These are phyloP conservation scores for Zaprionus ghesquierei DNA, from an alignment of 1,140 invertebrate genomes.

Conservation along the genomic window DNA sequence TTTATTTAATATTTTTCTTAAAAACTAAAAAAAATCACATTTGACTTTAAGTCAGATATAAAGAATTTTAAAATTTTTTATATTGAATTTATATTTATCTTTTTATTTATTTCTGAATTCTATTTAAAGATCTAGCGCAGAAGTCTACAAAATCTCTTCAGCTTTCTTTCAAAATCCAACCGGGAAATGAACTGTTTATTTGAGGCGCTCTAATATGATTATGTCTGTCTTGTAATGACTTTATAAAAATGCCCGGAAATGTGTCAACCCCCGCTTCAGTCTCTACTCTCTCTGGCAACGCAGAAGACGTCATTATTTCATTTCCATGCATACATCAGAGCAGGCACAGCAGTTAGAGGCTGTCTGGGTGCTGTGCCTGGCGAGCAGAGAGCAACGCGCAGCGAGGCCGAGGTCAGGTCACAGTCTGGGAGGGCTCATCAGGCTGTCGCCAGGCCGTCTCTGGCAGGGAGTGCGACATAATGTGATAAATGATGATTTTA, in stretches of 20 bases:
- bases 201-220: conserved; percentile 20
- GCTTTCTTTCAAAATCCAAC: not conserved
- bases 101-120: not conserved
- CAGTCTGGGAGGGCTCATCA: conserved; percentile 34
- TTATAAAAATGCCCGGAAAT: conserved; percentile 43
- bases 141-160: not conserved
- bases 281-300: conserved; percentile 44
- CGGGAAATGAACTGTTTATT: not conserved
- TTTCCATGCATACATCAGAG: conserved; percentile 22
- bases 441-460: conserved; percentile 50
- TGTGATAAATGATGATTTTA: conserved; percentile 81
- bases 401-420: not conserved
- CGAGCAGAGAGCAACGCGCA: not conserved
- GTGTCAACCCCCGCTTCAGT: not conserved
- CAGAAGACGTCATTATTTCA: conserved; percentile 58
- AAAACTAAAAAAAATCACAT: too few species aligned
- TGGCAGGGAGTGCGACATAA: conserved; percentile 57
- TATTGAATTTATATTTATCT: too few species aligned
- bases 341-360: not conserved
- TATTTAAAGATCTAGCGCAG: not conserved
- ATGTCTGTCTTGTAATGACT: conserved; percentile 4
- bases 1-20: too few species aligned
- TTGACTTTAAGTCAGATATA: too few species aligned
- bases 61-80: too few species aligned
- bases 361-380: not conserved